A percentile compares a stretch with the other conserved stretches of the same genome.
Evolutionary conservation across 2,888 invertebrate species (phyloP).

Genomic region (Caenorhabditis imperialis): DNA sequence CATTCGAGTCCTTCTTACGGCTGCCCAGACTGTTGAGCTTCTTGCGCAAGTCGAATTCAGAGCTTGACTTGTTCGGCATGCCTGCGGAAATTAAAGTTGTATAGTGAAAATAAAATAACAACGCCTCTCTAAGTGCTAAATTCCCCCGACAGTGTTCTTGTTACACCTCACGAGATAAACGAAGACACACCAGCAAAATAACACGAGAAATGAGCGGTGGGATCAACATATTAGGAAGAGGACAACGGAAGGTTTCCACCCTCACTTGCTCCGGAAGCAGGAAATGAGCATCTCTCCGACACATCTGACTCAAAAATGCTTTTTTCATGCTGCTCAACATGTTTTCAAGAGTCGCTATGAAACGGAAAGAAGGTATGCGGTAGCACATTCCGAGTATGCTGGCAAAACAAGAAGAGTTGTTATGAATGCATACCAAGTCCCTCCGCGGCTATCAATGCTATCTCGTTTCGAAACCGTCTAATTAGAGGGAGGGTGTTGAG

Average conservation of each 20-base stretch:
- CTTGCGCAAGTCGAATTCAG: slow-evolving; percentile 58
- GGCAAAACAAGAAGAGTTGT: slow-evolving; percentile 13
- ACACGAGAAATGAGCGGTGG: not conserved
- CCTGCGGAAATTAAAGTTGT: slow-evolving; percentile 19
- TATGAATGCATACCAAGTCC: not conserved
- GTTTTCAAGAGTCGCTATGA: not conserved
- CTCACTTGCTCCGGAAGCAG: slow-evolving; percentile 31
- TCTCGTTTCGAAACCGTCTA: slow-evolving; percentile 3
- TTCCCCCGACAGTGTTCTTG: too few species aligned
- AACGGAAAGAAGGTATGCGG: slow-evolving; percentile 13
- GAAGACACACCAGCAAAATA: not conserved
- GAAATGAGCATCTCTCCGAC: slow-evolving; percentile 4
- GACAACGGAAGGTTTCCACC: not conserved
- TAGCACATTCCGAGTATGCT: not conserved
- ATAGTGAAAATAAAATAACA: too few species aligned
- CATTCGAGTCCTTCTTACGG: slow-evolving; percentile 41
- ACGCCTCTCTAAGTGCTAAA: not conserved
- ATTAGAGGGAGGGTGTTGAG: slow-evolving; percentile 17
- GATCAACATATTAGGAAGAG: not conserved
- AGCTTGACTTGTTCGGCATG: slow-evolving; percentile 55
- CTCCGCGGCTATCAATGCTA: not conserved
- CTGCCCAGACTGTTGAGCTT: slow-evolving; percentile 26
- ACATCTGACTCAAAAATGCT: slow-evolving; percentile 9
- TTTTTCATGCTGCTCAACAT: slow-evolving; percentile 6
- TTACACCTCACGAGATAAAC: not conserved